Conservation (phyloP, 1,140 invertebrate genomes). For the Brachionus rotundiformis region DNA sequence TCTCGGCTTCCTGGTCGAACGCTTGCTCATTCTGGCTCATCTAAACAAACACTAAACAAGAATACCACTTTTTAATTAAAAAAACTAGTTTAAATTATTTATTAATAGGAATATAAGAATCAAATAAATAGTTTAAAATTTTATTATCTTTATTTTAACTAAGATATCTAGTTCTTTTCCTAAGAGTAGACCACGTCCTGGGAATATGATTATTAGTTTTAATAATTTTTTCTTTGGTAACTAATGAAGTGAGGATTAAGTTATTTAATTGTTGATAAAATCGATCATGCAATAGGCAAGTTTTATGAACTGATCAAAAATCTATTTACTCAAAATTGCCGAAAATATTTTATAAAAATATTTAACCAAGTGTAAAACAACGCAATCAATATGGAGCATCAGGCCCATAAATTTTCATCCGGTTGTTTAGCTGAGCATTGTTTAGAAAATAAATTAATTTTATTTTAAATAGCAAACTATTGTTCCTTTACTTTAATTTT, state of each 20-base stretch:
- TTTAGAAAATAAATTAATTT: not conserved
- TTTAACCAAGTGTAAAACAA: slow-evolving; percentile 16
- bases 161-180: not conserved
- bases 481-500: not conserved
- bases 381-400: not conserved
- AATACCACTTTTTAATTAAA: no score
- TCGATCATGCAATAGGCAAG: not conserved
- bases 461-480: not conserved
- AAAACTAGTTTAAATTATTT: no score
- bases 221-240: not conserved
- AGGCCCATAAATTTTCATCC: not conserved
- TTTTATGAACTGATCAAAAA: not conserved
- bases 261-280: slow-evolving; percentile 22
- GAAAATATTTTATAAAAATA: not conserved
- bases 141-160: not conserved
- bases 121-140: no score
- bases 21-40: not conserved
- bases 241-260: not conserved
- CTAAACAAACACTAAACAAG: no score
- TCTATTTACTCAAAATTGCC: not conserved
- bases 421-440: not conserved
- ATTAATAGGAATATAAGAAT: no score
- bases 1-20: not conserved
- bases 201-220: not conserved
- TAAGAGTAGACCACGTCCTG: not conserved